Conservation (phyloP, 23 tunicate species). For the Clavelina lepadiformis region DNA sequence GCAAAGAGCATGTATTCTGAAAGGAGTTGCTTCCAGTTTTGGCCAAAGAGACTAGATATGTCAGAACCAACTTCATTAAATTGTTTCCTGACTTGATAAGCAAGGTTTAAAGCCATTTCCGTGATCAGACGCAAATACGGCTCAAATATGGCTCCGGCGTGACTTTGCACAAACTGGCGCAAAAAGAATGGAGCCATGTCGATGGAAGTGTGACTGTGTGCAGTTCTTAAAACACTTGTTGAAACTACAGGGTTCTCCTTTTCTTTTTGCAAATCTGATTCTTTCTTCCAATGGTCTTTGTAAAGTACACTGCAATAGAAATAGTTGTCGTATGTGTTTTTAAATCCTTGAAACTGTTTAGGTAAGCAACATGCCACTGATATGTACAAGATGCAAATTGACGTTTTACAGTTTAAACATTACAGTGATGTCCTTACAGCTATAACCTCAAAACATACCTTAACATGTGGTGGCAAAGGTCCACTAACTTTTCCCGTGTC, state of each 20-base stretch:
- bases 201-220: conserved; percentile 5
- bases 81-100: conserved; percentile 53
- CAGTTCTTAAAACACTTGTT: conserved; percentile 24
- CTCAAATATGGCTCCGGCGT: conserved; percentile 67
- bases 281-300: conserved; percentile 45
- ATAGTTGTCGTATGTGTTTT: not conserved
- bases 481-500: conserved; percentile 31
- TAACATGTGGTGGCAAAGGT: conserved; percentile 35
- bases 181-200: conserved; percentile 77
- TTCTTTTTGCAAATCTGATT: conserved; percentile 12
- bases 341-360: too few relatives aligned
- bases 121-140: conserved; percentile 68
- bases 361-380: too few relatives aligned
- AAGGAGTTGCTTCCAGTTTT: conserved; percentile 39
- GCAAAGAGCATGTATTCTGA: conserved; percentile 82
- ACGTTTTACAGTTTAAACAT: too few relatives aligned
- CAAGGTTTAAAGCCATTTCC: conserved; percentile 68
- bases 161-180: conserved; percentile 63
- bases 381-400: too few relatives aligned
- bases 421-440: too few relatives aligned
- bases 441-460: conserved; percentile 8
- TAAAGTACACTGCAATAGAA: conserved; percentile 39
- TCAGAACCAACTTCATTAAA: conserved; percentile 20
- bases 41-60: conserved; percentile 16
- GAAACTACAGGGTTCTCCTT: not conserved